Conservation (phyloP, 2,113 vertebrate species). For the Tachuris rubrigastra region DNA sequence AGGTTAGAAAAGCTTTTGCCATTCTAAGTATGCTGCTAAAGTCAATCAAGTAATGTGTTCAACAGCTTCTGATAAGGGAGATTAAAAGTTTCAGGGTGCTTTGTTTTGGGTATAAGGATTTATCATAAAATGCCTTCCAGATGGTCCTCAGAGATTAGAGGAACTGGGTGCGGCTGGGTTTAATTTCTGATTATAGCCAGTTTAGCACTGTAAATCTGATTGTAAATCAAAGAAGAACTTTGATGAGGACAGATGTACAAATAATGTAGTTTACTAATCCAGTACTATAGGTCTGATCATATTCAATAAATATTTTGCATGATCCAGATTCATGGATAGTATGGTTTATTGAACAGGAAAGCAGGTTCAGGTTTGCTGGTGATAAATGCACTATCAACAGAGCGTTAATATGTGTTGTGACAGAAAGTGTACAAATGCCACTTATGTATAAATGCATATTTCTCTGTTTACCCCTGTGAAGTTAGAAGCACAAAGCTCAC, state of each 20-base stretch:
- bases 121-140: not conserved
- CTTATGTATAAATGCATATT: not conserved
- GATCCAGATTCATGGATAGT: not conserved
- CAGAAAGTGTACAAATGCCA: not conserved
- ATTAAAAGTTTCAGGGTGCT: not conserved
- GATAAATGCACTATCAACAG: not conserved
- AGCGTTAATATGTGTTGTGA: not conserved
- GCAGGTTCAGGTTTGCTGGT: not conserved
- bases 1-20: not conserved
- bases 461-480: accelerated
- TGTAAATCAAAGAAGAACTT: not conserved
- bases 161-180: not conserved
- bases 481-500: not conserved
- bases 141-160: not conserved
- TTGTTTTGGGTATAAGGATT: not conserved
- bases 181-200: not conserved
- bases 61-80: not conserved
- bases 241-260: not conserved
- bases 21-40: not conserved
- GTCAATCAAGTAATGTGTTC: not conserved
- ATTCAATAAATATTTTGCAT: not conserved
- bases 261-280: not conserved
- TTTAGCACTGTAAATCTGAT: not conserved
- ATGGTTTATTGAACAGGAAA: accelerated
- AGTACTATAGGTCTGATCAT: no score